phyloP scores from a whole-genome alignment of 2,113 vertebrate species.

The Mormyrus iriodes region DNA sequence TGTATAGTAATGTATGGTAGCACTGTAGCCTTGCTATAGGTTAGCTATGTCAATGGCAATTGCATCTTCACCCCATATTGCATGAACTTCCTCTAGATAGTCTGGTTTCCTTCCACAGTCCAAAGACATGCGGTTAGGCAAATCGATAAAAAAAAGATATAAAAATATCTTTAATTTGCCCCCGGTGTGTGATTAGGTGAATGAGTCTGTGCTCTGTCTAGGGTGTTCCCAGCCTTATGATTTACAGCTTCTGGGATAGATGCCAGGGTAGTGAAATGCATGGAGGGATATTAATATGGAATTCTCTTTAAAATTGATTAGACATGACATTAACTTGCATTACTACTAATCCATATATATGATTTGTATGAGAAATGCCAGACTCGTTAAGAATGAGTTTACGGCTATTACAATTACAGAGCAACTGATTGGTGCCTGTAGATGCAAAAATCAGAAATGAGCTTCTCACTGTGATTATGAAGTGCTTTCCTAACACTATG shows the following conservation, averaged over 20 bases:
- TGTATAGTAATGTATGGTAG: neutral
- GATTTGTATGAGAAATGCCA: neutral
- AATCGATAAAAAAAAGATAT: too few relatives aligned
- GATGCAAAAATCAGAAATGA: neutral
- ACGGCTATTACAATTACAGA: neutral
- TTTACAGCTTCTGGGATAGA: neutral
- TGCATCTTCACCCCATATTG: neutral
- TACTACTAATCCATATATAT: neutral
- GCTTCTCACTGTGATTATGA: neutral
- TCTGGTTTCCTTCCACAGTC: neutral
- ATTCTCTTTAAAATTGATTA: neutral
- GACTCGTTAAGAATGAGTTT: neutral
- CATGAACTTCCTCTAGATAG: neutral
- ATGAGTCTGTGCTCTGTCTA: neutral
- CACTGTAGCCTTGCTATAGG: neutral
- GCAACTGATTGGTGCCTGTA: neutral
- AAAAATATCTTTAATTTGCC: neutral
- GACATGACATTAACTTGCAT: neutral
- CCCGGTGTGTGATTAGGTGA: neutral
- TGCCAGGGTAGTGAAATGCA: neutral
- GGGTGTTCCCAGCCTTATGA: neutral
- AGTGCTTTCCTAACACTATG: neutral
- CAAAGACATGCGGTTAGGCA: neutral
- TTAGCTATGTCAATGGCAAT: neutral
- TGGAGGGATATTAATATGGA: neutral